These are phyloP conservation scores for Piezodorus guildinii DNA, from an alignment of 1,140 invertebrate genomes.

Conservation along the genomic window DNA sequence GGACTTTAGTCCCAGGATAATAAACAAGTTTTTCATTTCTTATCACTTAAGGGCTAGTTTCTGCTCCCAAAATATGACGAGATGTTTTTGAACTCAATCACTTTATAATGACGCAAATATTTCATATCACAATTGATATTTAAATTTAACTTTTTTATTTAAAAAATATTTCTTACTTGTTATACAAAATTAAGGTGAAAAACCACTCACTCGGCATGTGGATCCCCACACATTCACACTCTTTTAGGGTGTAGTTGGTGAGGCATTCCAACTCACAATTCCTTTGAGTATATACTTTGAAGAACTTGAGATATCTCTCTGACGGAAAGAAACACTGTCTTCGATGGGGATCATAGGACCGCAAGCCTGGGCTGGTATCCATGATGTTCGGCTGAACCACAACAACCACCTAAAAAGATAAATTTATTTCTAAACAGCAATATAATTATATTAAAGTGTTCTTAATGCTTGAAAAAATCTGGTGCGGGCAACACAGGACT, in stretches of 20 bases:
- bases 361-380: background rate
- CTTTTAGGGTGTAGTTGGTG: conserved; percentile 26
- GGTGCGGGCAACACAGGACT: no score
- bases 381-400: conserved; percentile 15
- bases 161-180: conserved; percentile 31
- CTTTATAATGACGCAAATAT: no score
- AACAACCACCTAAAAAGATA: background rate
- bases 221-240: conserved; percentile 7
- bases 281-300: conserved; percentile 36
- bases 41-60: no score
- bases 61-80: no score
- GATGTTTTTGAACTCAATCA: no score
- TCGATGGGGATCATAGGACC: conserved; percentile 15
- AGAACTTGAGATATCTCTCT: conserved; percentile 47
- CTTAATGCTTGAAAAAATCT: no score
- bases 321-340: conserved; percentile 43
- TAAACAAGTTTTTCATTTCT: no score
- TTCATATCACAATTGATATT: no score
- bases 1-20: no score
- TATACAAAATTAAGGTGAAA: background rate
- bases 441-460: background rate
- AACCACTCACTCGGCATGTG: conserved; percentile 23
- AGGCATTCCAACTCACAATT: conserved; percentile 36
- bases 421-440: no score
- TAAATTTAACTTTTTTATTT: conserved; percentile 23